Evolutionary conservation across 1,140 invertebrate species (phyloP).

Genomic region (Drosophila triauraria): DNA sequence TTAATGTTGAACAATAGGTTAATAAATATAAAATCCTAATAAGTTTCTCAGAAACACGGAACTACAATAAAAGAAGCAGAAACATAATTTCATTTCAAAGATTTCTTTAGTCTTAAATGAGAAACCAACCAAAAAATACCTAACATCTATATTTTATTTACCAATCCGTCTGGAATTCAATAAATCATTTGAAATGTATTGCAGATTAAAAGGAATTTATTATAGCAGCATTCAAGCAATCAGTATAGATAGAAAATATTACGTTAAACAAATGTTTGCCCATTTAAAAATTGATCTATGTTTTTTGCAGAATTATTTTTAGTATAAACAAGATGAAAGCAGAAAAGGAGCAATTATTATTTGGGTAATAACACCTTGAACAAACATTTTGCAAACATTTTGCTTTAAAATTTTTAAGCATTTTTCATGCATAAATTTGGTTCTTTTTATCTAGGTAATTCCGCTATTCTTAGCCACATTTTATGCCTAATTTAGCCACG

Average conservation of each 20-base stretch:
- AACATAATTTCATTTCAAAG: neutral
- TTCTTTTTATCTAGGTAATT: constrained; percentile 4
- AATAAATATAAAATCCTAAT: neutral
- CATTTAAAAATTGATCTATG: neutral
- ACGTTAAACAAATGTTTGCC: no score
- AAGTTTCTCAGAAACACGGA: neutral
- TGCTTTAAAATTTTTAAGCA: neutral
- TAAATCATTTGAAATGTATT: neutral
- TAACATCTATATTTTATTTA: neutral
- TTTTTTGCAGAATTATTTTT: neutral
- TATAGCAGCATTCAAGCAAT: no score
- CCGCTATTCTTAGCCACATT: constrained; percentile 18
- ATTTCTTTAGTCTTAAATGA: neutral
- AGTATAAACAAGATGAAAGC: neutral
- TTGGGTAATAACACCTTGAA: neutral
- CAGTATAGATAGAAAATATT: no score
- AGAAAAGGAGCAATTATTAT: neutral
- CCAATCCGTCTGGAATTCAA: neutral
- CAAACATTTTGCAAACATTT: neutral
- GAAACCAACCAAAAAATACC: neutral
- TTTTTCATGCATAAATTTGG: constrained; percentile 2
- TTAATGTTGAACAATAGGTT: neutral
- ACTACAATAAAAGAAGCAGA: neutral
- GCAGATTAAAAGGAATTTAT: neutral
- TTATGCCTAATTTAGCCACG: constrained; percentile 19